These are phyloP conservation scores for Pristis pectinata DNA, from an alignment of 2,797 vertebrate species.

Conservation along the genomic window DNA sequence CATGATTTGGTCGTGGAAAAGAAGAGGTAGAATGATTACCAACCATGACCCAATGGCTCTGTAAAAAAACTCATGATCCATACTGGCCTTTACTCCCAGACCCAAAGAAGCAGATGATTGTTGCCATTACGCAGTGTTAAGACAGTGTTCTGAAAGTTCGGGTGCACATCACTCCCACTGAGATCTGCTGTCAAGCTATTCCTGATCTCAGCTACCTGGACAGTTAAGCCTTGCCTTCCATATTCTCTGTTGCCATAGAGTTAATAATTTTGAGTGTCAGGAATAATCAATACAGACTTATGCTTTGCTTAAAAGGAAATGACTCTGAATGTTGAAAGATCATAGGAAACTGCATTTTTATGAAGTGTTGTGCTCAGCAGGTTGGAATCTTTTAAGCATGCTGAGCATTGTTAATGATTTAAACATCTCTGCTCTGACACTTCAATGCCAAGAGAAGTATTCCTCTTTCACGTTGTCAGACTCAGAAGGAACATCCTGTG, in stretches of 20 bases:
- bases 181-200: neutral
- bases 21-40: neutral
- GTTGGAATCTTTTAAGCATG: neutral
- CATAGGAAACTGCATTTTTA: conserved; percentile 27
- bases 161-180: neutral
- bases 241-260: neutral
- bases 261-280: conserved; percentile 17
- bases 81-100: neutral
- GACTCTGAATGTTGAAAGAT: conserved; percentile 5
- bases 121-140: neutral
- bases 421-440: neutral
- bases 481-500: too few relatives aligned
- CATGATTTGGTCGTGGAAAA: neutral
- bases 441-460: neutral
- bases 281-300: conserved; percentile 32
- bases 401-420: conserved; percentile 3
- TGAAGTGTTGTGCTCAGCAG: neutral
- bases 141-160: neutral
- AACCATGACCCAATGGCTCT: too few relatives aligned
- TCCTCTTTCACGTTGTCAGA: neutral
- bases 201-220: neutral
- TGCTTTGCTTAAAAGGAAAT: conserved; percentile 20
- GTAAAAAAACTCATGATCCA: too few relatives aligned
- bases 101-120: neutral
- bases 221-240: neutral